These are phyloP conservation scores for Abrostola triplasia DNA, from an alignment of 2,888 invertebrate genomes.

Conservation along the genomic window DNA sequence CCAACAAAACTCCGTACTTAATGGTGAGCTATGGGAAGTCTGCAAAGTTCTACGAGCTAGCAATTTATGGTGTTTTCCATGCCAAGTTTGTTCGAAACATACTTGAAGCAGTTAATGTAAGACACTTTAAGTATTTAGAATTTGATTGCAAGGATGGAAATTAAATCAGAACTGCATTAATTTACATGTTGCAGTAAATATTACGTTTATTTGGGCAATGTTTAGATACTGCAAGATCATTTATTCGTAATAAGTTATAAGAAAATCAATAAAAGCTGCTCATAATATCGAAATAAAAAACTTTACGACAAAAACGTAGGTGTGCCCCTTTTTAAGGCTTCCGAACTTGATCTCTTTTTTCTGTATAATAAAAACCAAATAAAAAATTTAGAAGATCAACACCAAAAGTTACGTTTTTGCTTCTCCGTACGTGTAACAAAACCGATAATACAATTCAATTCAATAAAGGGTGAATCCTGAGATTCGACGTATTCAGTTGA, in stretches of 20 bases:
- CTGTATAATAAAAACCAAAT: slow-evolving; percentile 18
- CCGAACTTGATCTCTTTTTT: slow-evolving; percentile 21
- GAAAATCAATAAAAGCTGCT: neutral
- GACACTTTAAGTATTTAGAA: slow-evolving; percentile 28
- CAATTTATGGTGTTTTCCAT: slow-evolving; percentile 66
- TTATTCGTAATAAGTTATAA: neutral
- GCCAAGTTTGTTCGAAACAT: slow-evolving; percentile 60
- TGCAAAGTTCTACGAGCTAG: slow-evolving; percentile 70
- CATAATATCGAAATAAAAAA: slow-evolving; percentile 13
- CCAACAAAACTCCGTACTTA: slow-evolving; percentile 59
- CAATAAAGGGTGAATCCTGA: too few species aligned
- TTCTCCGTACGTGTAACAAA: slow-evolving; percentile 5
- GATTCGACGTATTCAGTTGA: too few species aligned
- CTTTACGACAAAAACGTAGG: slow-evolving; percentile 29
- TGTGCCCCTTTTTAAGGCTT: slow-evolving; percentile 41
- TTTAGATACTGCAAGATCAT: neutral
- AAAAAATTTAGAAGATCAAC: slow-evolving; percentile 5
- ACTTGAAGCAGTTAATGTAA: slow-evolving; percentile 48
- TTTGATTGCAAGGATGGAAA: slow-evolving; percentile 31
- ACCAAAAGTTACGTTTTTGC: slow-evolving; percentile 20
- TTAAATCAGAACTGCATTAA: slow-evolving; percentile 4
- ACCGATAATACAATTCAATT: slow-evolving; percentile 15
- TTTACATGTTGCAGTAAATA: neutral
- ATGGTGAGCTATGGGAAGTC: slow-evolving; percentile 61
- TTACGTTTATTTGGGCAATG: neutral